phyloP scores from a whole-genome alignment of 2,113 vertebrate species.

The Aldabrachelys gigantea region DNA sequence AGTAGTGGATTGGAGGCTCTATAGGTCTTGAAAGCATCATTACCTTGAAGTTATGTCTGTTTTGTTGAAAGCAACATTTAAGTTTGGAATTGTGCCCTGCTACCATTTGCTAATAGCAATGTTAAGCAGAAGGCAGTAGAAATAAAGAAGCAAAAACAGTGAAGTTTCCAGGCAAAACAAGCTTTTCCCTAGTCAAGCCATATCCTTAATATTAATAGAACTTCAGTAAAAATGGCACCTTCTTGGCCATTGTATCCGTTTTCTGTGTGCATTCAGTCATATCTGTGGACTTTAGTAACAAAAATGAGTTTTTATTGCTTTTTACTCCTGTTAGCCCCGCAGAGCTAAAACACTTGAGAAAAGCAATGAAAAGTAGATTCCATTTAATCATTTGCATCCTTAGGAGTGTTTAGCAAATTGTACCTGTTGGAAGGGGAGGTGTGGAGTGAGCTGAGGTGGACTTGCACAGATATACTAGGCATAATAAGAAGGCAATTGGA shows the following conservation, averaged over 20 bases:
- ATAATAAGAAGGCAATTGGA: fast-evolving
- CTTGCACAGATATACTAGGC: background rate
- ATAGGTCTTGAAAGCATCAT: constrained; percentile 39
- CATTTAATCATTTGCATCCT: background rate
- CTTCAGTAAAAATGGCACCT: background rate
- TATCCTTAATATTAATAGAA: background rate
- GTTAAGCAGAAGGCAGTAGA: constrained; percentile 17
- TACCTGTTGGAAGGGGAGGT: background rate
- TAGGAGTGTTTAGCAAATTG: background rate
- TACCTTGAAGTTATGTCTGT: constrained; percentile 13
- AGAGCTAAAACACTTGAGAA: background rate
- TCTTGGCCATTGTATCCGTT: background rate
- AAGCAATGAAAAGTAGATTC: background rate
- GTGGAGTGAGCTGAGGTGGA: background rate
- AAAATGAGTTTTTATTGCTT: background rate
- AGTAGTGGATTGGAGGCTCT: background rate
- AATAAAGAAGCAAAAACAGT: background rate
- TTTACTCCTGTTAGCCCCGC: background rate
- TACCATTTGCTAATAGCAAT: constrained; percentile 19
- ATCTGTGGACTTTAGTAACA: background rate
- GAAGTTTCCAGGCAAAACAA: constrained; percentile 3
- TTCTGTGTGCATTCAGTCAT: background rate
- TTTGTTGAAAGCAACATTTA: constrained; percentile 31
- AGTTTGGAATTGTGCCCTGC: constrained; percentile 37
- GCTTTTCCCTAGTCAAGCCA: background rate